phyloP scores from a whole-genome alignment of 2,888 invertebrate genomes.

The Nesidiocoris tenuis region DNA sequence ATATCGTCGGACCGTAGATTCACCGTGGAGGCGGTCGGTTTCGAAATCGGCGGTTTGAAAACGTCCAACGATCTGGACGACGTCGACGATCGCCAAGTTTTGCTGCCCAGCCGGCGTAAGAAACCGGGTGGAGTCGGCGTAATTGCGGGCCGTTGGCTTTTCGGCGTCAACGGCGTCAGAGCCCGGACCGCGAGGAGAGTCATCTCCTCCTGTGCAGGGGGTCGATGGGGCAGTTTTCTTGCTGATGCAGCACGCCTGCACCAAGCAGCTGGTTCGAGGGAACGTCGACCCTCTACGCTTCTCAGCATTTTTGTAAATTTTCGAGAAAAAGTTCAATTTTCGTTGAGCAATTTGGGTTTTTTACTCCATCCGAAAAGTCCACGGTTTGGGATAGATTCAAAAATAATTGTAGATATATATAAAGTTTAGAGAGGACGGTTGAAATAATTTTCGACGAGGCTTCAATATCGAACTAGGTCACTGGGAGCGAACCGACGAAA shows the following conservation, averaged over 20 bases:
- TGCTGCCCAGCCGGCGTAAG: background rate
- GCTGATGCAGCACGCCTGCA: conserved; percentile 15
- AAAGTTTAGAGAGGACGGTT: no score
- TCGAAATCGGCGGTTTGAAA: background rate
- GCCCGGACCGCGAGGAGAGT: conserved; percentile 19
- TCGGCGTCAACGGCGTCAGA: conserved; percentile 15
- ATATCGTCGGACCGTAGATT: background rate
- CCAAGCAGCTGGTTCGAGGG: conserved; percentile 35
- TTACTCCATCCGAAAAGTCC: no score
- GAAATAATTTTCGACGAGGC: no score
- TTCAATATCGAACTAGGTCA: no score
- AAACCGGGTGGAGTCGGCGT: background rate
- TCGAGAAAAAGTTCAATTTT: background rate
- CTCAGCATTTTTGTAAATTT: background rate
- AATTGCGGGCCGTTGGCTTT: background rate
- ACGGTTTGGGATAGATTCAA: no score
- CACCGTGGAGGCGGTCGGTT: background rate
- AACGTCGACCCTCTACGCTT: background rate
- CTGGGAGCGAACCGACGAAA: no score
- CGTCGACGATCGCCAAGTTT: background rate
- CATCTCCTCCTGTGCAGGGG: conserved; percentile 10
- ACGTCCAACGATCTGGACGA: background rate
- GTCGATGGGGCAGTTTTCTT: background rate
- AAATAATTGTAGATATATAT: no score
- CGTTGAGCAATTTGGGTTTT: background rate